Evolutionary conservation across 35 echinoderm and acorn worm species (phyloP).

Genomic region (Hemicentrotus pulcherrimus): DNA sequence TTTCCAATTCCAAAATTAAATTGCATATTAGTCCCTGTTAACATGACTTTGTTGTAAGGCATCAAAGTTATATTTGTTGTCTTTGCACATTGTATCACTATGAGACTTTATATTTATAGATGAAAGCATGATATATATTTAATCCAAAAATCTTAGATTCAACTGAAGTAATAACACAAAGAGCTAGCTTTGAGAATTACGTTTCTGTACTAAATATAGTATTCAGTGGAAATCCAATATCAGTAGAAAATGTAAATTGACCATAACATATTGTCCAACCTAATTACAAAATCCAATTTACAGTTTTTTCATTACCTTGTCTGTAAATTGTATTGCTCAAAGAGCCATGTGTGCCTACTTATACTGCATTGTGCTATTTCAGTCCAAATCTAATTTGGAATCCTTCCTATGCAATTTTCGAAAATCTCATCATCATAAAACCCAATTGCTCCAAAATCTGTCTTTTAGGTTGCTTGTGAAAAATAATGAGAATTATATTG

Average conservation of each 20-base stretch:
- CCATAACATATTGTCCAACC: not conserved
- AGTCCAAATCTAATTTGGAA: not conserved
- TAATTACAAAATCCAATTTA: slow-evolving; percentile 6
- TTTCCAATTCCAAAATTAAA: too few species aligned
- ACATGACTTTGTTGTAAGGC: too few species aligned
- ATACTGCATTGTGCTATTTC: not conserved
- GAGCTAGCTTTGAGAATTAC: not conserved
- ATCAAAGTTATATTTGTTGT: too few species aligned
- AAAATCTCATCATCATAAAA: not conserved
- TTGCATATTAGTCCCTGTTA: too few species aligned
- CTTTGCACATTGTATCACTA: too few species aligned
- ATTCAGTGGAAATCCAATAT: not conserved
- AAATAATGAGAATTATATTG: not conserved
- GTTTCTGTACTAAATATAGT: not conserved
- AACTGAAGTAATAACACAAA: not conserved
- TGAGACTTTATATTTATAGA: too few species aligned
- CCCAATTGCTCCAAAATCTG: not conserved
- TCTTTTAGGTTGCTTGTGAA: not conserved
- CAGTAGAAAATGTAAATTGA: not conserved
- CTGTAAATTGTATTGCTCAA: not conserved
- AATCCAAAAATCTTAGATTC: too few species aligned
- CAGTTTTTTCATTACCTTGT: not conserved
- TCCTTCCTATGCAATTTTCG: not conserved
- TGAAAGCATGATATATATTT: too few species aligned
- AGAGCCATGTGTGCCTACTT: not conserved